A percentile compares a stretch with the other conserved stretches of the same genome.
phyloP scores from a whole-genome alignment of 2,113 vertebrate genomes.

The Chaetodon trifascialis region DNA sequence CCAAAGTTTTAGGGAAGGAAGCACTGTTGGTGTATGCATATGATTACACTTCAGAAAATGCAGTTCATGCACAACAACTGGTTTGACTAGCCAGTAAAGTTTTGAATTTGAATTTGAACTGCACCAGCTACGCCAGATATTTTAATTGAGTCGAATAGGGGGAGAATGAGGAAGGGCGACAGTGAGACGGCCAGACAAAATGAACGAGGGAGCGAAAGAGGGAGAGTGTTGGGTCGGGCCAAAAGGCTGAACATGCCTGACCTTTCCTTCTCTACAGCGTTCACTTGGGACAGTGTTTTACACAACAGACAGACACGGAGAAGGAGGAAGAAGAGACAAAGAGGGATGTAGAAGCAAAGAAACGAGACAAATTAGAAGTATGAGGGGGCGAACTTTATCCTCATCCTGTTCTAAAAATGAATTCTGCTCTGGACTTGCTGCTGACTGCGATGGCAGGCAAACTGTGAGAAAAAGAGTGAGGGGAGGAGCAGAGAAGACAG shows the following conservation, averaged over 20 bases:
- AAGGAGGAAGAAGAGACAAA: constrained; percentile 1
- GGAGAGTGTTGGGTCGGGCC: constrained; percentile 17
- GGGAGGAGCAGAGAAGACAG: too few relatives aligned
- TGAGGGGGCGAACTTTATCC: background rate
- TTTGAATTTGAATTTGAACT: background rate
- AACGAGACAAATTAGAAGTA: constrained; percentile 15
- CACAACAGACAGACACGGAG: background rate
- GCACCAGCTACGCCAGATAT: background rate
- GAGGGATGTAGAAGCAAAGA: constrained; percentile 15
- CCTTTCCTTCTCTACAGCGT: constrained; percentile 22
- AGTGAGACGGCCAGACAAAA: background rate
- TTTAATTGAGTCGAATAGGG: background rate
- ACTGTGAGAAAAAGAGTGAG: constrained; percentile 3
- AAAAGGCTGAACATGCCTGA: constrained; percentile 33
- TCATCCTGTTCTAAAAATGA: constrained; percentile 11
- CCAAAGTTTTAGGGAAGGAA: background rate
- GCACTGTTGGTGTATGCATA: background rate
- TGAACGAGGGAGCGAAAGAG: background rate
- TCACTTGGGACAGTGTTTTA: constrained; percentile 12
- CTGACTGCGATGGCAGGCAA: constrained; percentile 20
- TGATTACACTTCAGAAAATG: background rate
- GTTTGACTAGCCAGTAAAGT: background rate
- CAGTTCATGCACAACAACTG: too few relatives aligned
- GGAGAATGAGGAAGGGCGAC: background rate
- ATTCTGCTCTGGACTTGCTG: constrained; percentile 18